Evolutionary conservation across 2,797 vertebrate genomes (phyloP).

Genomic region (Thunnus albacares): DNA sequence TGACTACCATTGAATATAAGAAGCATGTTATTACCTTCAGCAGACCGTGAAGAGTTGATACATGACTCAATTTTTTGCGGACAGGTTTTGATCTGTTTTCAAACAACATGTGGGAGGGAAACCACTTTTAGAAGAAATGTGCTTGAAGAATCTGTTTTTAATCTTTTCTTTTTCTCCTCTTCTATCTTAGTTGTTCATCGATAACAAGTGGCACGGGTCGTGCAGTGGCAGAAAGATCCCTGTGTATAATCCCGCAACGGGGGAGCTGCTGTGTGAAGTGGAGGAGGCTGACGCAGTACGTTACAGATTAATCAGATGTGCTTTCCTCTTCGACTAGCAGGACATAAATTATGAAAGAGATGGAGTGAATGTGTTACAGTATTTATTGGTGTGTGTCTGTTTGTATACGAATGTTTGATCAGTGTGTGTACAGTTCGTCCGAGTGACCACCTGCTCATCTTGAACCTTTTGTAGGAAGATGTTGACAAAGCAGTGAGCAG

Average conservation of each 20-base stretch:
- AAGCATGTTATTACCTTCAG: constrained; percentile 23
- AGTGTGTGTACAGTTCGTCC: not conserved
- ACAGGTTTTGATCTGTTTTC: constrained; percentile 27
- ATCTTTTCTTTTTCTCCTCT: constrained; percentile 1
- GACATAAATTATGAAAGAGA: not conserved
- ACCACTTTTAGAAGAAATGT: not conserved
- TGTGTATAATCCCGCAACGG: constrained; percentile 89
- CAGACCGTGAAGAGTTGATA: constrained; percentile 5
- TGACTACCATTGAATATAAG: not conserved
- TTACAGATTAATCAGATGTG: not conserved
- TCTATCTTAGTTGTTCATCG: constrained; percentile 89
- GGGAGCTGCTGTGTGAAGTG: constrained; percentile 90
- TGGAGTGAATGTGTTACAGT: too few species aligned
- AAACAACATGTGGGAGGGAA: not conserved
- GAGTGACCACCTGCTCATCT: not conserved
- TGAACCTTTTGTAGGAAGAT: constrained; percentile 82
- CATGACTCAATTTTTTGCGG: not conserved
- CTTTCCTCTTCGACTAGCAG: not conserved
- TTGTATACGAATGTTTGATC: too few species aligned
- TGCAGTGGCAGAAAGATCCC: constrained; percentile 88
- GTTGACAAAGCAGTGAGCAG: constrained; percentile 90
- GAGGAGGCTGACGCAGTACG: constrained; percentile 90
- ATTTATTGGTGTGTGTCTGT: too few species aligned
- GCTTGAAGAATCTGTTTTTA: not conserved
- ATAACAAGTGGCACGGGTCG: constrained; percentile 91